A percentile compares a stretch with the other conserved stretches of the same genome.
phyloP scores from a whole-genome alignment of 1,140 invertebrate genomes.

The Zeugodacus cucurbitae region DNA sequence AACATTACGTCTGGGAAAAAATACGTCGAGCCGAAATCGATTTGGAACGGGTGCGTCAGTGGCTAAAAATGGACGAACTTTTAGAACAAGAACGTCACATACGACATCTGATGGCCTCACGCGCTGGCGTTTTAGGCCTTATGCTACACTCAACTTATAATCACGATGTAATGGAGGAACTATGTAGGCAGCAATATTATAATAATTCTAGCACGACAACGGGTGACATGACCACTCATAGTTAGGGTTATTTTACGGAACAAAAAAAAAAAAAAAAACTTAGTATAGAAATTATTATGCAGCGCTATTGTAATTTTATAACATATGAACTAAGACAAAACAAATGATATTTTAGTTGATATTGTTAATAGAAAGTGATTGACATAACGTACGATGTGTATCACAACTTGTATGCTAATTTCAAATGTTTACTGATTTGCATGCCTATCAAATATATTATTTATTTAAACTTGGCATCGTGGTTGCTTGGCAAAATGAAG shows the following conservation, averaged over 20 bases:
- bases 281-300: not conserved
- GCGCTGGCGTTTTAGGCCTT: slow-evolving; percentile 90
- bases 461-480: too few species aligned
- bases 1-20: slow-evolving; percentile 97
- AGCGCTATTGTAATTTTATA: not conserved
- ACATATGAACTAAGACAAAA: not conserved
- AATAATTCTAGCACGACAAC: slow-evolving; percentile 44
- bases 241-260: not conserved
- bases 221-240: slow-evolving; percentile 8
- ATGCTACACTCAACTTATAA: slow-evolving; percentile 96
- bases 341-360: not conserved
- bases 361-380: too few species aligned
- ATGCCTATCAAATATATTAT: too few species aligned
- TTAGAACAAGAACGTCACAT: slow-evolving; percentile 93
- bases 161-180: slow-evolving; percentile 86
- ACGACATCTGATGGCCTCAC: slow-evolving; percentile 85
- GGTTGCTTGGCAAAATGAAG: too few species aligned
- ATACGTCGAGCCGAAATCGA: slow-evolving; percentile 88
- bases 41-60: slow-evolving; percentile 82
- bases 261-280: not conserved
- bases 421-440: too few species aligned
- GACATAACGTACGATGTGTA: too few species aligned
- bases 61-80: slow-evolving; percentile 95
- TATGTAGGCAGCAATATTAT: slow-evolving; percentile 56
- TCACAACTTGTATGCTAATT: too few species aligned